These are phyloP conservation scores for Cylas formicarius DNA, from an alignment of 1,140 invertebrate species.

Conservation along the genomic window DNA sequence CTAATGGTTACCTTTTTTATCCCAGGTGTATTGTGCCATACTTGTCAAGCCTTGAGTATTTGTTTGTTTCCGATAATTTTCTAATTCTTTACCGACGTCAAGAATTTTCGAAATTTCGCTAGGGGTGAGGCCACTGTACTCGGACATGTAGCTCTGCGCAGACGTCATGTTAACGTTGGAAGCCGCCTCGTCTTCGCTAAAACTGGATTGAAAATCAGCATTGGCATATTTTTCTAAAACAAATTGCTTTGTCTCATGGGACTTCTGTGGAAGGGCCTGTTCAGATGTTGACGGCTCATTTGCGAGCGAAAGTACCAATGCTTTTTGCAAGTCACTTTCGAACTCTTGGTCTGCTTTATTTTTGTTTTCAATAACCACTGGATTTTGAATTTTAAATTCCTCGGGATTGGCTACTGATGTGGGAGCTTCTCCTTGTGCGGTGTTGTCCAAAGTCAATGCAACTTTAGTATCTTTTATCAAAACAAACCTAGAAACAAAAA, in stretches of 20 bases:
- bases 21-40: neutral
- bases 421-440: slow-evolving; percentile 34
- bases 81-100: slow-evolving; percentile 22
- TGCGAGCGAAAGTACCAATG: slow-evolving; percentile 44
- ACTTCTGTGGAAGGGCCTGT: neutral
- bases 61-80: neutral
- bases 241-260: slow-evolving; percentile 5
- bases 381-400: neutral
- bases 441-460: slow-evolving; percentile 55
- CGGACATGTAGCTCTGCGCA: slow-evolving; percentile 59
- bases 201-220: slow-evolving; percentile 38
- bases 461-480: slow-evolving; percentile 70
- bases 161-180: slow-evolving; percentile 44
- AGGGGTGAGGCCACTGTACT: slow-evolving; percentile 64
- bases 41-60: too few relatives aligned
- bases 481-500: slow-evolving; percentile 49
- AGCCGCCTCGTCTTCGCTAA: slow-evolving; percentile 31
- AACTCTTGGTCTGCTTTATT: slow-evolving; percentile 39
- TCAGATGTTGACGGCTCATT: slow-evolving; percentile 21
- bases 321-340: slow-evolving; percentile 48
- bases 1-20: too few relatives aligned
- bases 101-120: slow-evolving; percentile 58
- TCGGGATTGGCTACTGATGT: slow-evolving; percentile 2
- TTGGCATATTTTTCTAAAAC: slow-evolving; percentile 31
- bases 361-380: neutral